Percentiles rank a stretch among this genome's conserved stretches.
These are phyloP conservation scores for Aphaenogaster ashmeadi DNA, from an alignment of 1,140 invertebrate genomes.

Conservation along the genomic window DNA sequence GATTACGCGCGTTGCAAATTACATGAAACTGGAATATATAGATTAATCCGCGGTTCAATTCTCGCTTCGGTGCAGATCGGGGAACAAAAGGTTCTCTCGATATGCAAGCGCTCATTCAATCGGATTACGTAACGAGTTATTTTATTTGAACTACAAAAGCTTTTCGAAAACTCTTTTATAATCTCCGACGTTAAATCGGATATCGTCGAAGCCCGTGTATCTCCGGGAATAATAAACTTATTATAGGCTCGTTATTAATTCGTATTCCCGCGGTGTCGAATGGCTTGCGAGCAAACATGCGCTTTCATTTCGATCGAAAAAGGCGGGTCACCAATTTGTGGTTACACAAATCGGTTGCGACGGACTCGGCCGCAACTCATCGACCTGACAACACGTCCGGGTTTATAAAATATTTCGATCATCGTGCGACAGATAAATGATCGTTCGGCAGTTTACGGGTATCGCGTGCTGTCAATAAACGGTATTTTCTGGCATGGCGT, in stretches of 20 bases:
- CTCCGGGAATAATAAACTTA: constrained; percentile 32
- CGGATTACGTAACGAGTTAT: constrained; percentile 1
- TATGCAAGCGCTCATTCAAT: background rate
- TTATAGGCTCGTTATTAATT: constrained; percentile 46
- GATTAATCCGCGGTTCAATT: constrained; percentile 28
- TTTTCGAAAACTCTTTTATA: constrained; percentile 38
- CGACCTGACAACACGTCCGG: constrained; percentile 28
- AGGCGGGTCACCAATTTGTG: constrained; percentile 25
- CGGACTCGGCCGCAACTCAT: constrained; percentile 45
- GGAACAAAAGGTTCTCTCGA: background rate
- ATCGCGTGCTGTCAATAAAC: constrained; percentile 27
- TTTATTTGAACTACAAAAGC: constrained; percentile 35
- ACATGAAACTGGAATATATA: background rate
- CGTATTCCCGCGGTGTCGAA: background rate
- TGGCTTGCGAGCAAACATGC: background rate
- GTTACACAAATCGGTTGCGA: constrained; percentile 35
- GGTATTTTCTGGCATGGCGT: constrained; percentile 21
- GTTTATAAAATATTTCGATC: constrained; percentile 62
- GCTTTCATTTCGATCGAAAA: constrained; percentile 16
- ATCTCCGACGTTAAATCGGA: constrained; percentile 2
- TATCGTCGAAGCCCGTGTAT: background rate
- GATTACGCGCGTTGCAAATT: constrained; percentile 17
- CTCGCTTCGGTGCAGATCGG: background rate
- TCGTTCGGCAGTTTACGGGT: background rate
- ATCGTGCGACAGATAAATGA: constrained; percentile 48